These are phyloP conservation scores for Pseudomugil gertrudae DNA, from an alignment of 2,797 vertebrate genomes.

Conservation along the genomic window DNA sequence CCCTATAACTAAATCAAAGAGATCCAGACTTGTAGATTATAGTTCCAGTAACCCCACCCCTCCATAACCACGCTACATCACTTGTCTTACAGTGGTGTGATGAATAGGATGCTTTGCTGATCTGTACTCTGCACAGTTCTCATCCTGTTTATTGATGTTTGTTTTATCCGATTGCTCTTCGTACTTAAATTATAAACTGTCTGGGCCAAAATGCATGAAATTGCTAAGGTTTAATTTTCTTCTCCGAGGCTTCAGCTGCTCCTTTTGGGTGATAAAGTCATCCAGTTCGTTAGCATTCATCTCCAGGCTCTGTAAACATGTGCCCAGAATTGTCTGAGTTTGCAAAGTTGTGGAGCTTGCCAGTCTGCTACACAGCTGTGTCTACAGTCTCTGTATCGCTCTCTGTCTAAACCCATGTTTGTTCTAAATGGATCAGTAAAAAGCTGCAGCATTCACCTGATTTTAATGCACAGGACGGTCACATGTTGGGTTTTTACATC, in stretches of 20 bases:
- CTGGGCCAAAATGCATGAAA: slow-evolving; percentile 43
- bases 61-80: slow-evolving; percentile 5
- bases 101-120: background rate
- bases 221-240: slow-evolving; percentile 44
- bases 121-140: slow-evolving; percentile 1
- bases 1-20: slow-evolving; percentile 58
- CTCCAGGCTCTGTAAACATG: slow-evolving; percentile 52
- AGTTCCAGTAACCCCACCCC: slow-evolving; percentile 54
- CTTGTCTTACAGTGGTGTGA: slow-evolving; percentile 21
- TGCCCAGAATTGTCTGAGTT: slow-evolving; percentile 49
- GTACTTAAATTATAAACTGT: slow-evolving; percentile 44
- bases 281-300: slow-evolving; percentile 43
- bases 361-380: slow-evolving; percentile 34
- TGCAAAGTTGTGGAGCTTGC: slow-evolving; percentile 24
- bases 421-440: background rate
- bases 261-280: slow-evolving; percentile 23
- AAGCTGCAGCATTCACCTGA: background rate
- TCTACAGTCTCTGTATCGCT: slow-evolving; percentile 10
- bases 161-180: slow-evolving; percentile 42
- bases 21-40: slow-evolving; percentile 16
- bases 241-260: slow-evolving; percentile 27
- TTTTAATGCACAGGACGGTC: background rate
- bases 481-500: background rate
- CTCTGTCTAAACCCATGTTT: slow-evolving; percentile 1
- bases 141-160: slow-evolving; percentile 48